Evolutionary conservation across 2,797 vertebrate species (phyloP).

Genomic region (Mormyrus proboscirostris): DNA sequence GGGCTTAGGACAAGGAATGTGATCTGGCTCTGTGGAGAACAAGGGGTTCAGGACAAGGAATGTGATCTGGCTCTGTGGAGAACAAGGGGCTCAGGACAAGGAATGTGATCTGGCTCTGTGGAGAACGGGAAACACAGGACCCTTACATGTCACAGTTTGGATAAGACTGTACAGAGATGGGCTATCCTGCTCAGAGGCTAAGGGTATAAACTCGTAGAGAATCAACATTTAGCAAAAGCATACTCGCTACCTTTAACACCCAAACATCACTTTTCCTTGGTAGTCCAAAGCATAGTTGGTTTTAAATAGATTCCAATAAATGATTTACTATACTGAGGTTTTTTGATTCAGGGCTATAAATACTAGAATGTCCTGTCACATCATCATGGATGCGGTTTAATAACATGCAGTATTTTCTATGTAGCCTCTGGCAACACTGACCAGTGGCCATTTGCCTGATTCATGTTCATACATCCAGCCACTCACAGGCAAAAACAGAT

Average conservation of each 20-base stretch:
- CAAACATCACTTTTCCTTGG: neutral
- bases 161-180: neutral
- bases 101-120: neutral
- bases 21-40: neutral
- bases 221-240: neutral
- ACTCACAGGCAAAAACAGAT: neutral
- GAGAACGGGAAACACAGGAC: neutral
- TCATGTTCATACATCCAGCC: slow-evolving; percentile 19
- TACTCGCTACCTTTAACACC: neutral
- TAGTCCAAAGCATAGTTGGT: neutral
- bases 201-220: neutral
- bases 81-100: neutral
- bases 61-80: neutral
- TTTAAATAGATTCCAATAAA: neutral
- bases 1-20: neutral
- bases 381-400: slow-evolving; percentile 35
- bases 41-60: neutral
- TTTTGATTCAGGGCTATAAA: neutral
- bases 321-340: neutral
- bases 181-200: neutral
- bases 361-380: neutral
- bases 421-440: slow-evolving; percentile 2
- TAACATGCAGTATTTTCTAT: slow-evolving; percentile 40
- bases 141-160: neutral
- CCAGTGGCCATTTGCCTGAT: slow-evolving; percentile 36